Evolutionary conservation across 2,888 invertebrate genomes (phyloP).

Genomic region (Steinernema hermaphroditum): DNA sequence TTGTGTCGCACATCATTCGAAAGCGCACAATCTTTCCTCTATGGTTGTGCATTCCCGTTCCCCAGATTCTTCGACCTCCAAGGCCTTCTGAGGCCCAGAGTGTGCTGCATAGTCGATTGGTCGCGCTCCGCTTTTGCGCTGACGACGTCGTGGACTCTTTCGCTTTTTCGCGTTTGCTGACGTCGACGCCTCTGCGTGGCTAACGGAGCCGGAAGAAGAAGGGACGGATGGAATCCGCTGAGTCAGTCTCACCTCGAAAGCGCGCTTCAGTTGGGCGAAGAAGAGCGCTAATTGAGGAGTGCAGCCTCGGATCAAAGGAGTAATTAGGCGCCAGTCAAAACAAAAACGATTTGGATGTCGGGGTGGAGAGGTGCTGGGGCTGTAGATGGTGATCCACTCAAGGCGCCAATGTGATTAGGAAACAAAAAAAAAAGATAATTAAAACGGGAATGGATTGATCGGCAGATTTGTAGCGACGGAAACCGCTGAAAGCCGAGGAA

Average conservation of each 20-base stretch:
- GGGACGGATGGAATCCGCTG: not conserved
- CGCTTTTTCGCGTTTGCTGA: constrained; percentile 12
- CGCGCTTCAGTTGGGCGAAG: not conserved
- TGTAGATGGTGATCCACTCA: no score
- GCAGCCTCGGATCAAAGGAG: not conserved
- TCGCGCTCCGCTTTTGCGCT: constrained; percentile 24
- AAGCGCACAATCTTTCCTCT: not conserved
- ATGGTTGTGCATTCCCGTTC: not conserved
- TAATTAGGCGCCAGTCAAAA: not conserved
- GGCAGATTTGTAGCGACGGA: not conserved
- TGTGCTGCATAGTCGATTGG: constrained; percentile 4
- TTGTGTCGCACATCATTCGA: not conserved
- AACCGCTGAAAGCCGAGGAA: not conserved
- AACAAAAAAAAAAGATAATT: not conserved
- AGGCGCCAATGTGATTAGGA: no score
- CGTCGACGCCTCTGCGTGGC: constrained; percentile 11
- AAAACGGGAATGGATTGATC: not conserved
- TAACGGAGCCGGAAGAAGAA: not conserved
- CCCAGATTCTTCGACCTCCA: not conserved
- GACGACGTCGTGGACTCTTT: constrained; percentile 3
- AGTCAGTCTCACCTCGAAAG: no score
- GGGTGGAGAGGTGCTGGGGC: no score
- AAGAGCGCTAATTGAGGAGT: constrained; percentile 1
- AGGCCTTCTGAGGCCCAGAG: not conserved
- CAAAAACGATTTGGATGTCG: not conserved